Conservation (phyloP, 2,797 vertebrate species). For the Sebastes steindachneri region DNA sequence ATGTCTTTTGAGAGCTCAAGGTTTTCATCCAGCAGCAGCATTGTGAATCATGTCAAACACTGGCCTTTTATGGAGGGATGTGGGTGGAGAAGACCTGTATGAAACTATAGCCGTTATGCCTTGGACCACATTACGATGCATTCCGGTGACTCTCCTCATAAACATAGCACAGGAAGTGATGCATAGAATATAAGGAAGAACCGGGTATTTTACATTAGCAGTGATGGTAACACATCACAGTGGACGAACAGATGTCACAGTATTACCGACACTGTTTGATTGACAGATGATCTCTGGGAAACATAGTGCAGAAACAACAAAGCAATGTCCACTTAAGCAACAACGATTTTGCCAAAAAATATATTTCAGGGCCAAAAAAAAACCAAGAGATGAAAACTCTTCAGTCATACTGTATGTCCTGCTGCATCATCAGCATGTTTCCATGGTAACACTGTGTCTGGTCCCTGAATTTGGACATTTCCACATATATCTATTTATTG, state of each 20-base stretch:
- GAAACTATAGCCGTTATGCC: neutral
- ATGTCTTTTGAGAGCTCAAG: slow-evolving; percentile 2
- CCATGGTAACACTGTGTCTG: slow-evolving; percentile 56
- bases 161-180: neutral
- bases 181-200: neutral
- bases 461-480: slow-evolving; percentile 30
- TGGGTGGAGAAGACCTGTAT: slow-evolving; percentile 17
- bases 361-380: neutral
- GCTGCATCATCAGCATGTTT: slow-evolving; percentile 50
- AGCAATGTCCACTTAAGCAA: neutral
- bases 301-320: neutral
- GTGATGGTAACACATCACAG: neutral
- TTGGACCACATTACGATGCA: neutral
- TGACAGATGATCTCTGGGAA: neutral
- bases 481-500: slow-evolving; percentile 38
- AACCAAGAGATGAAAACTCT: slow-evolving; percentile 5
- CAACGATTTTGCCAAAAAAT: neutral
- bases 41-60: neutral
- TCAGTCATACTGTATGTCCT: slow-evolving; percentile 11
- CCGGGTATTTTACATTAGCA: neutral
- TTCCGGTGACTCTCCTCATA: slow-evolving; percentile 4
- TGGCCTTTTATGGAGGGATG: neutral
- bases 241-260: neutral
- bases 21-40: slow-evolving; percentile 11
- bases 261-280: neutral